Evolutionary conservation across 2,113 vertebrate genomes (phyloP), one percentile per base, ranked within the genome.

Genomic region (Eurystomus gularis): DNA sequence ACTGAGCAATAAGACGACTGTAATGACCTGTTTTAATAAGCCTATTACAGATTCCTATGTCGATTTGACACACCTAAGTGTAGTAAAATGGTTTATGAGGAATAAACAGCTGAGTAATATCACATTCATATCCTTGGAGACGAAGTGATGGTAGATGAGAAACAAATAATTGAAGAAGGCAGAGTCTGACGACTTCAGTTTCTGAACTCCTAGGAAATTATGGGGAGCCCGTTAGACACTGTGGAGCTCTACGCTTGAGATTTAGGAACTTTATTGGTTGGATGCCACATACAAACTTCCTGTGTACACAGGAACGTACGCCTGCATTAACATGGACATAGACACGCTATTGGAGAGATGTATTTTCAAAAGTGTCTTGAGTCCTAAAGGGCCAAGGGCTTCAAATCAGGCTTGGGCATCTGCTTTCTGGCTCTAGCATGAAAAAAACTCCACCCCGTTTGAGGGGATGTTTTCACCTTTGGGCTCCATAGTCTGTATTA

Each of bases 21-120:
- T 91, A 97, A 97, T 19, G 31, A 86, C 82, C 75, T 91, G 20
- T 89, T 98, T 98, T 97, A 97, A 97, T 96, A 97, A 96, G 86
- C 18, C 85, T 65, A 11, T 93, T 97, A 84, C 61, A 96, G 84
- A 54, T 70, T 87, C 95, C 93, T 72, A 8, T 79, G 84, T 97
- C 94, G 81, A 86, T 87, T 96, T 96, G 95, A 94, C 82, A 75
- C 94, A 93, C 84, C 28, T 90, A 96, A 96, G 76, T 93, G 82
- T 93, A 68, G 80, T 75, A 94, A 94, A 96, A 96, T 90, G 37
- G 44, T 94, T 97, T 95, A 95, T 73, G 94, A 96, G 78, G 88
- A 95, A 85, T 90, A 96, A 96, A 88, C 89, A 96, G 80, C 73
- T 93, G 68, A 92, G 48, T 54, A 91, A 69, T 78, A 90, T 48